These are phyloP conservation scores for Eulemur rubriventer DNA, from an alignment of 2,797 vertebrate species.

Conservation along the genomic window DNA sequence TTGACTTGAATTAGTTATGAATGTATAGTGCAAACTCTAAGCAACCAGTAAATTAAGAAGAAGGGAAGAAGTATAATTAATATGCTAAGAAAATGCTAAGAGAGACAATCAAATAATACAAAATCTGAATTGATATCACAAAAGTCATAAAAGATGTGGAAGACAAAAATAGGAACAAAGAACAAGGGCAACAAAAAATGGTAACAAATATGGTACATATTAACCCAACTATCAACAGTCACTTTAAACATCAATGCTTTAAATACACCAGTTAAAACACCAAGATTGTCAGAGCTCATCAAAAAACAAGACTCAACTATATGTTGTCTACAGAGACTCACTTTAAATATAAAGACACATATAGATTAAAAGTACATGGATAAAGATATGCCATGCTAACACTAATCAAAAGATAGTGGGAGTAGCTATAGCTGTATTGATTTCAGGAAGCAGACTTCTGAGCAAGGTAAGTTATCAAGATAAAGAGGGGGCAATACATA, in stretches of 20 bases:
- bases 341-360: not conserved
- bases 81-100: not conserved
- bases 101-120: not conserved
- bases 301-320: not conserved
- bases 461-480: not conserved
- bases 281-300: not conserved
- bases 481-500: not conserved
- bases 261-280: not conserved
- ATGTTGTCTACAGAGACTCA: not conserved
- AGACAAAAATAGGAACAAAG: not conserved
- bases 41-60: not conserved
- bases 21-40: not conserved
- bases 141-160: not conserved
- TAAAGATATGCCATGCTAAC: not conserved
- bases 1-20: not conserved
- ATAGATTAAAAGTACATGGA: not conserved
- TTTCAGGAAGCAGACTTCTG: not conserved
- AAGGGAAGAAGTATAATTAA: not conserved
- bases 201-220: not conserved
- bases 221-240: not conserved
- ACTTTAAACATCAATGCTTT: not conserved
- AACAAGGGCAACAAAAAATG: not conserved
- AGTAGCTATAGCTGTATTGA: no score
- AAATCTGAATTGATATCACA: not conserved
- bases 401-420: not conserved